phyloP scores from a whole-genome alignment of 2,113 vertebrate genomes.

The Ginglymostoma cirratum region DNA sequence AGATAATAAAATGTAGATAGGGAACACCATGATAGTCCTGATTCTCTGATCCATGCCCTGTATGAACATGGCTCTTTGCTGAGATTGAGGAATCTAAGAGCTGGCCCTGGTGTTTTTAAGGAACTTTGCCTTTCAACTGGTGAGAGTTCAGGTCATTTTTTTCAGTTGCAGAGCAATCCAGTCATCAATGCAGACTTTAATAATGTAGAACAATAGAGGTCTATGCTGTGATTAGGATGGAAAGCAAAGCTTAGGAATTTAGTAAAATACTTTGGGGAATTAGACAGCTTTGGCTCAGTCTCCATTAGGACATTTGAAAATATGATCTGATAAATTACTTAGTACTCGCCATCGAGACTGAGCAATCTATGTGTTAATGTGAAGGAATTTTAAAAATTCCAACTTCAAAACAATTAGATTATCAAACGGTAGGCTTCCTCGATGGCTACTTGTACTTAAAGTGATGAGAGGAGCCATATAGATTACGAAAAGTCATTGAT shows the following conservation, averaged over 20 bases:
- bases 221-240: neutral
- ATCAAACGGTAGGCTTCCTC: neutral
- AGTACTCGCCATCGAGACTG: neutral
- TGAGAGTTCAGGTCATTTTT: neutral
- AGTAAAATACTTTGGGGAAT: constrained; percentile 10
- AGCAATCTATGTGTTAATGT: neutral
- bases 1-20: neutral
- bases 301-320: constrained; percentile 1
- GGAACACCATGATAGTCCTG: neutral
- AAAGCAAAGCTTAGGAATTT: neutral
- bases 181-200: neutral
- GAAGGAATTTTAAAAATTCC: neutral
- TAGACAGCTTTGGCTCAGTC: neutral
- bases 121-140: neutral
- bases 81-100: neutral
- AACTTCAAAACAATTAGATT: neutral
- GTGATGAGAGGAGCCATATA: neutral
- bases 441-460: neutral
- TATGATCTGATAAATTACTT: neutral
- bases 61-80: neutral
- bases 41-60: neutral
- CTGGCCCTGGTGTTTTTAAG: neutral
- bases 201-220: neutral
- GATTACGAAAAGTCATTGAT: neutral
- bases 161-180: neutral